A percentile compares a stretch with the other conserved stretches of the same genome.
Evolutionary conservation across 2,113 vertebrate genomes (phyloP).

Genomic region (Apus apus): DNA sequence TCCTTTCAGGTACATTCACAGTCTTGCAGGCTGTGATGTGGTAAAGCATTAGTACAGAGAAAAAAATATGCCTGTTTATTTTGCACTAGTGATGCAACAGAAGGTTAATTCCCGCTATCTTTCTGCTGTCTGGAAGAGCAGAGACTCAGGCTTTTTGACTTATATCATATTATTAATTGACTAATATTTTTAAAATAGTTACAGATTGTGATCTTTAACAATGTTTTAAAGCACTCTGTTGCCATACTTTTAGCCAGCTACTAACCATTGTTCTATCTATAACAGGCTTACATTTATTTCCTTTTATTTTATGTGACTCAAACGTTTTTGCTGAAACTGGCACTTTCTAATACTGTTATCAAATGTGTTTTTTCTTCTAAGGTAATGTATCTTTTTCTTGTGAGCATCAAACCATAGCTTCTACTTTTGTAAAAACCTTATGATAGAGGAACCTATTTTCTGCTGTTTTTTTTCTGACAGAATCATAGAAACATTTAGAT

Average conservation of each 20-base stretch:
- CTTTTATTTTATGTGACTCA: background rate
- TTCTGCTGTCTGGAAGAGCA: background rate
- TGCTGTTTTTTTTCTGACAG: background rate
- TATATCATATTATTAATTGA: background rate
- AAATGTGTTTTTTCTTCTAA: background rate
- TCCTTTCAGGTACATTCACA: background rate
- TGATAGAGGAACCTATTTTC: background rate
- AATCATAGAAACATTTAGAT: too few relatives aligned
- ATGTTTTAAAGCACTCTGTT: background rate
- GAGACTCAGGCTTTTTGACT: background rate
- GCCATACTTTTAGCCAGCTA: background rate
- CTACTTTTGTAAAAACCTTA: background rate
- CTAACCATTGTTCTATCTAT: background rate
- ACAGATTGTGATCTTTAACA: background rate
- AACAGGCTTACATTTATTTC: background rate
- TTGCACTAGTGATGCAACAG: background rate
- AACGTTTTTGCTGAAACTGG: background rate
- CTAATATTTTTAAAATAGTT: background rate
- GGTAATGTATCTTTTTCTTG: background rate
- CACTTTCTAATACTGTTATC: background rate
- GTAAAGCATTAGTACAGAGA: background rate
- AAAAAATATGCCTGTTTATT: background rate
- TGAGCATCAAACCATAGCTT: background rate
- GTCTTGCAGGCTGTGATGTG: too few relatives aligned
- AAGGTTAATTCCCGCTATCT: background rate